Conservation (phyloP, 2,888 invertebrate species). For the Stomorhina lunata region DNA sequence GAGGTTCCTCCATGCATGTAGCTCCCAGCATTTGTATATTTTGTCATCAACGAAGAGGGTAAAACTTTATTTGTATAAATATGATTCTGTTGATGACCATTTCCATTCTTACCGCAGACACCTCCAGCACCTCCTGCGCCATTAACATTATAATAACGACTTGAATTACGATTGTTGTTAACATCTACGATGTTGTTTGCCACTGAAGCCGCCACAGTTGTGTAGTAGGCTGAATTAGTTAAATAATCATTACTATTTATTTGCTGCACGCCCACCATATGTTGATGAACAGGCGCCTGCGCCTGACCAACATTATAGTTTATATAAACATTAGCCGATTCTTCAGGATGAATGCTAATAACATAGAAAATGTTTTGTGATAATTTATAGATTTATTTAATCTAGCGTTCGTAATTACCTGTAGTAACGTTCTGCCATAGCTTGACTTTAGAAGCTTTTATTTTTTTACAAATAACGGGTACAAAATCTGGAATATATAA, state of each 20-base stretch:
- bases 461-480: slow-evolving; percentile 10
- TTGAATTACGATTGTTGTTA: slow-evolving; percentile 60
- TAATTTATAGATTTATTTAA: too few relatives aligned
- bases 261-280: slow-evolving; percentile 32
- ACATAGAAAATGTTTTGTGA: background rate
- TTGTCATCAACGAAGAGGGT: slow-evolving; percentile 46
- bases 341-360: slow-evolving; percentile 68
- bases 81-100: slow-evolving; percentile 24
- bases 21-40: slow-evolving; percentile 51
- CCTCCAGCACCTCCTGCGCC: background rate
- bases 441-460: slow-evolving; percentile 26
- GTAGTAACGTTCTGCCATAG: slow-evolving; percentile 72
- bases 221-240: slow-evolving; percentile 47
- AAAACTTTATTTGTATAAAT: slow-evolving; percentile 53
- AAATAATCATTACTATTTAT: slow-evolving; percentile 56
- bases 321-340: slow-evolving; percentile 65
- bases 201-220: slow-evolving; percentile 20
- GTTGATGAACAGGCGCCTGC: slow-evolving; percentile 45
- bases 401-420: too few relatives aligned
- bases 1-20: slow-evolving; percentile 47
- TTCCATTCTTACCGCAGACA: slow-evolving; percentile 2
- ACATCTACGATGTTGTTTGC: slow-evolving; percentile 47
- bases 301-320: slow-evolving; percentile 61
- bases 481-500: slow-evolving; percentile 9
- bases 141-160: slow-evolving; percentile 32